Conservation (phyloP, 1,140 invertebrate genomes). For the Papilio xuthus region DNA sequence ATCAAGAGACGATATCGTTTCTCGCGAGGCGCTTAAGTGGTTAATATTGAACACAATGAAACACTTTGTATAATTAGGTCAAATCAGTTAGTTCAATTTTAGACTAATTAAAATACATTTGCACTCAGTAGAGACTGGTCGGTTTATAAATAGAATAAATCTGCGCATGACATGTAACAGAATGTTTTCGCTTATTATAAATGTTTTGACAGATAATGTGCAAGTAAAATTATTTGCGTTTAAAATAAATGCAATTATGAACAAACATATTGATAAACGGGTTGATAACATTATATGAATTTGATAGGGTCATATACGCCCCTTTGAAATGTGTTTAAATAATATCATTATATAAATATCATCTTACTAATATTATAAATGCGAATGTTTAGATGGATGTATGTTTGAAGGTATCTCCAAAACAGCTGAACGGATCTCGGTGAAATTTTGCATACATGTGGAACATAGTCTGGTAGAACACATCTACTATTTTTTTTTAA, state of each 20-base stretch:
- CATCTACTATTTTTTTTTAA: too few species aligned
- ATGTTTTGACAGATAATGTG: too few species aligned
- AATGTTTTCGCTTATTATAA: too few species aligned
- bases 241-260: slow-evolving; percentile 1
- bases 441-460: too few species aligned
- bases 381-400: slow-evolving; percentile 55
- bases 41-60: too few species aligned
- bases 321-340: not conserved
- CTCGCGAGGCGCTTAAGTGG: too few species aligned
- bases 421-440: too few species aligned
- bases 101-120: not conserved
- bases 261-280: not conserved
- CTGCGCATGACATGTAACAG: not conserved
- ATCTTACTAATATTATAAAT: too few species aligned
- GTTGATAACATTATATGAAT: not conserved
- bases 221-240: not conserved
- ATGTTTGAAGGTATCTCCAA: too few species aligned
- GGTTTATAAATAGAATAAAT: not conserved
- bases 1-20: too few species aligned
- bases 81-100: not conserved
- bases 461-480: too few species aligned
- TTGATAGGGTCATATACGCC: not conserved
- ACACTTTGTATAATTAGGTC: not conserved
- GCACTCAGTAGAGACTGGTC: not conserved
- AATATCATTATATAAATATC: not conserved